A percentile compares a stretch with the other conserved stretches of the same genome.
Conservation (phyloP, 2,113 vertebrate species). For the Xiphorhynchus elegans region DNA sequence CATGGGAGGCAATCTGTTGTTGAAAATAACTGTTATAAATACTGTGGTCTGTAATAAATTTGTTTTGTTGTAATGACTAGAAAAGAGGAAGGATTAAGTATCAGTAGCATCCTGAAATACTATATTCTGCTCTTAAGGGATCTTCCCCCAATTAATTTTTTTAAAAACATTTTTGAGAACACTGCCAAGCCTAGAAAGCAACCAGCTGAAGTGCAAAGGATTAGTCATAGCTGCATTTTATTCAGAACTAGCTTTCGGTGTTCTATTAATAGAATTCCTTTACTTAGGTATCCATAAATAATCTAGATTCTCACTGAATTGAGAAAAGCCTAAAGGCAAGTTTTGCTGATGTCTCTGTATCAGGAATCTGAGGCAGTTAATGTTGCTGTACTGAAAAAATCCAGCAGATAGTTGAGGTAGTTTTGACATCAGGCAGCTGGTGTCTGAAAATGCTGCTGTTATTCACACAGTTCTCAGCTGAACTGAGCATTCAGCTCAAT, state of each 20-base stretch:
- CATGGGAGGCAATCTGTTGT: not conserved
- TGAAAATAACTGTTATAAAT: not conserved
- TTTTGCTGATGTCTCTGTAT: not conserved
- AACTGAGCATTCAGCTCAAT: no score
- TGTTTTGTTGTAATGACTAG: not conserved
- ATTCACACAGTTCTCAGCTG: not conserved
- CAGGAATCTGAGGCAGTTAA: not conserved
- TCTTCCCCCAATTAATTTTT: not conserved
- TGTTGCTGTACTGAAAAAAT: not conserved
- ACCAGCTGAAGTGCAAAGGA: not conserved
- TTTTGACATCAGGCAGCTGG: not conserved
- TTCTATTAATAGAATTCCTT: not conserved
- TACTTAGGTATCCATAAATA: constrained; percentile 16
- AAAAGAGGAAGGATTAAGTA: not conserved
- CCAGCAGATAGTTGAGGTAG: not conserved
- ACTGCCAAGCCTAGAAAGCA: constrained; percentile 6
- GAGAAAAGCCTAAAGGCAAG: not conserved
- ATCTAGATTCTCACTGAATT: not conserved
- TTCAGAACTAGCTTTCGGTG: constrained; percentile 15
- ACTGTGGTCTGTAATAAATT: not conserved
- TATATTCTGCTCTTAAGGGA: not conserved
- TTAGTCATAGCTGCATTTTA: constrained; percentile 9
- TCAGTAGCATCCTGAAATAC: not conserved
- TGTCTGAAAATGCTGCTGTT: not conserved
- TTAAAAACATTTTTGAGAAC: not conserved